Percentiles rank a stretch among this genome's conserved stretches.
Evolutionary conservation across 2,797 vertebrate species (phyloP).

Genomic region (Spinus olivaceus): DNA sequence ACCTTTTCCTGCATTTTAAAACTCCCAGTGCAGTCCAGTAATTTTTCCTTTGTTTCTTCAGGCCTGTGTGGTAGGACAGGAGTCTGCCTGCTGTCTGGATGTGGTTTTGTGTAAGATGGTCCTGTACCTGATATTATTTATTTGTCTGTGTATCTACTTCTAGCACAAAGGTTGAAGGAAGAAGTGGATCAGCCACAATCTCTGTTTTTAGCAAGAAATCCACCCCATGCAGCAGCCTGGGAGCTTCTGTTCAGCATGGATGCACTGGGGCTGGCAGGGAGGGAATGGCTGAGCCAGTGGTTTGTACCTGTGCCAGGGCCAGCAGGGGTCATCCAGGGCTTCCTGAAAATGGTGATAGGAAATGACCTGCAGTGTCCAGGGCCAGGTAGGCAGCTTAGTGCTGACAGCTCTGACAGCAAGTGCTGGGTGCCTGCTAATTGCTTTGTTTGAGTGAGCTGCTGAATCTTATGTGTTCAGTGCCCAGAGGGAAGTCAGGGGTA

Average conservation of each 20-base stretch:
- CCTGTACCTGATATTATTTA: background rate
- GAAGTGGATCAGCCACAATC: background rate
- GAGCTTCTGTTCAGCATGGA: background rate
- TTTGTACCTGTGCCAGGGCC: background rate
- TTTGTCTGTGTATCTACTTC: background rate
- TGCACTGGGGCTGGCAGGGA: accelerated
- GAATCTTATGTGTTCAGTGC: background rate
- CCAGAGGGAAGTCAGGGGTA: background rate
- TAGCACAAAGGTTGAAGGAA: background rate
- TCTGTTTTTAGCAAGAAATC: background rate
- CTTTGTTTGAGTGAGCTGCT: background rate
- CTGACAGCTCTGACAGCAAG: background rate
- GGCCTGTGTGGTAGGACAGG: background rate
- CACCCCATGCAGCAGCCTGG: background rate
- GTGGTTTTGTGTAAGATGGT: background rate
- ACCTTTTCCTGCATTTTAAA: background rate
- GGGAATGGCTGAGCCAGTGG: background rate
- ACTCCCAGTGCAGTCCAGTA: accelerated
- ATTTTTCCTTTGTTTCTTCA: background rate
- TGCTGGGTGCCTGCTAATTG: background rate
- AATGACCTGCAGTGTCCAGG: background rate
- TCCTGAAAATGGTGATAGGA: accelerated
- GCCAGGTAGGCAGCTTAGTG: background rate
- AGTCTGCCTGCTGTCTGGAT: background rate
- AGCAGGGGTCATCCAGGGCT: background rate